phyloP scores from a whole-genome alignment of 2,888 invertebrate genomes.

The Invenusta paracnida region DNA sequence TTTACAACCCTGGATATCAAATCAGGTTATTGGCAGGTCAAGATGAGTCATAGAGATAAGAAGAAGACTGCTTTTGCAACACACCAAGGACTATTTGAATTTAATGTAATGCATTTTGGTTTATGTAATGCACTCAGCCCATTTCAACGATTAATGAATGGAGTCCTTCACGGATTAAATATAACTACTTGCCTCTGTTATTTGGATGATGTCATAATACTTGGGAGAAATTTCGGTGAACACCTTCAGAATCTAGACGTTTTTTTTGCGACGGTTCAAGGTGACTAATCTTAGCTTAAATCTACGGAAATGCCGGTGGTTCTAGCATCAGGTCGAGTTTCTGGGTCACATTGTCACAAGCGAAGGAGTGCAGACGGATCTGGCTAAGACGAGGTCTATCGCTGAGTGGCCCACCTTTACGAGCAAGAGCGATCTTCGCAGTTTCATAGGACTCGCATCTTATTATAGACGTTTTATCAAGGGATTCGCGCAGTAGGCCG shows the following conservation, averaged over 20 bases:
- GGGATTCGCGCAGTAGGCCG: slow-evolving; percentile 27
- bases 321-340: slow-evolving; percentile 36
- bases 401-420: slow-evolving; percentile 18
- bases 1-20: slow-evolving; percentile 46
- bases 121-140: background rate
- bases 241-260: background rate
- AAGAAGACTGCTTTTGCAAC: slow-evolving; percentile 47
- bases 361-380: slow-evolving; percentile 1
- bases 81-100: slow-evolving; percentile 45
- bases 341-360: slow-evolving; percentile 21
- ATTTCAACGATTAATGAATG: background rate
- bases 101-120: slow-evolving; percentile 41
- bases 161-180: background rate
- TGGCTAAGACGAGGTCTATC: background rate
- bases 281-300: background rate
- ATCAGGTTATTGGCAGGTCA: slow-evolving; percentile 47
- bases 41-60: slow-evolving; percentile 44
- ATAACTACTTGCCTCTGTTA: background rate
- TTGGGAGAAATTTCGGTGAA: slow-evolving; percentile 20
- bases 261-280: slow-evolving; percentile 10
- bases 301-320: slow-evolving; percentile 45
- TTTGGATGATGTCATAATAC: too few species aligned
- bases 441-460: slow-evolving; percentile 11
- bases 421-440: slow-evolving; percentile 23
- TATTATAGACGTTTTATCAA: slow-evolving; percentile 42